phyloP scores from a whole-genome alignment of 1,140 invertebrate species.

The Andrena cerasifolii region DNA sequence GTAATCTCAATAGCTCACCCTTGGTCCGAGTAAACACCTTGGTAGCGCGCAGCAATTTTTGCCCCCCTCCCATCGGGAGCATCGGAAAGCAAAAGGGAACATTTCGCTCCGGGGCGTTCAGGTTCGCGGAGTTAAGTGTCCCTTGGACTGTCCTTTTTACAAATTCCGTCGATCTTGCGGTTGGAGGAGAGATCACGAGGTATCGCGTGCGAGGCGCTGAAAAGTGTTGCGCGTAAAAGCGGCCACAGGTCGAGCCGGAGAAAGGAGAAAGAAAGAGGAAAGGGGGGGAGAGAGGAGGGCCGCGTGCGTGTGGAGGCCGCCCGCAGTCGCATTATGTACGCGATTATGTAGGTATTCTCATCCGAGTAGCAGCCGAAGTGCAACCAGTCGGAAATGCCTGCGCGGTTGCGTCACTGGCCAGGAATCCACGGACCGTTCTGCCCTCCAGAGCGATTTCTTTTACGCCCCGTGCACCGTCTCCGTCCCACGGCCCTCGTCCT shows the following conservation, averaged over 20 bases:
- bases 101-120: too few species aligned
- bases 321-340: conserved; percentile 52
- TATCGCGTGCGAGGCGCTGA: neutral
- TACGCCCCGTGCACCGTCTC: conserved; percentile 36
- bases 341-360: conserved; percentile 66
- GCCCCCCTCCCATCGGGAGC: too few species aligned
- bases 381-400: conserved; percentile 80
- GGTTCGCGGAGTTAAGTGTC: too few species aligned
- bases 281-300: neutral
- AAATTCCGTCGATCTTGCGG: neutral
- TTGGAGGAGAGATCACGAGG: neutral
- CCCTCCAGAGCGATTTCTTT: conserved; percentile 60
- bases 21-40: too few species aligned
- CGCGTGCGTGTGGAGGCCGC: neutral
- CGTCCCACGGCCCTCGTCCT: neutral
- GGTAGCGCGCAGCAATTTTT: too few species aligned
- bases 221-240: neutral
- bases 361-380: conserved; percentile 64
- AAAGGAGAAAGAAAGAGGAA: neutral
- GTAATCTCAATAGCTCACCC: too few species aligned
- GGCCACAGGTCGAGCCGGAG: neutral
- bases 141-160: neutral
- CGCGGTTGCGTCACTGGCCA: conserved; percentile 76
- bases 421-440: conserved; percentile 76
- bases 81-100: too few species aligned